phyloP scores from a whole-genome alignment of 2,113 vertebrate genomes.

The Seriola aureovittata region DNA sequence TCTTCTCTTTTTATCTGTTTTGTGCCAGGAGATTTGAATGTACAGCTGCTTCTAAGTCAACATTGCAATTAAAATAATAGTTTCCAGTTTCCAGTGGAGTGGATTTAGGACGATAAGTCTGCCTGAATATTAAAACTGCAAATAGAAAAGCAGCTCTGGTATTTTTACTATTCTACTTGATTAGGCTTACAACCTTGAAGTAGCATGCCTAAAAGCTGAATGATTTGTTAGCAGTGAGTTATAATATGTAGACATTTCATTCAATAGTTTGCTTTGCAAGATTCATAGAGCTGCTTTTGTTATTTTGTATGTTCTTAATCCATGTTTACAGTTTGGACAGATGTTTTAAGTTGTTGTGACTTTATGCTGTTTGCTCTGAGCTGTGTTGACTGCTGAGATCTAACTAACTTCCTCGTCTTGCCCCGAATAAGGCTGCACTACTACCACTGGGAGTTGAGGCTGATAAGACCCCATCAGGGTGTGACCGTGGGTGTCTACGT shows the following conservation, averaged over 20 bases:
- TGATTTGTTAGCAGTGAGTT: constrained; percentile 16
- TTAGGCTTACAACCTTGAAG: constrained; percentile 12
- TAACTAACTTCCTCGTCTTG: background rate
- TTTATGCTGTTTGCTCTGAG: background rate
- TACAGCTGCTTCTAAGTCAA: constrained; percentile 45
- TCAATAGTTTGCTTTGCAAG: background rate
- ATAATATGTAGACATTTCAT: background rate
- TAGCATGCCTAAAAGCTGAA: background rate
- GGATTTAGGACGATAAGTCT: constrained; percentile 27
- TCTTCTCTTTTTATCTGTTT: constrained; percentile 22
- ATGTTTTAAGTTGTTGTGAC: background rate
- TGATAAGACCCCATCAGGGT: no score
- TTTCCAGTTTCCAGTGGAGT: constrained; percentile 39
- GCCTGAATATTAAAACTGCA: constrained; percentile 56
- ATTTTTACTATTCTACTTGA: constrained; percentile 29
- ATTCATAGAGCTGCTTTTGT: background rate
- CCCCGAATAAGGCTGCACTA: background rate
- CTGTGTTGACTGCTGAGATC: background rate
- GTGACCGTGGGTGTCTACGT: no score
- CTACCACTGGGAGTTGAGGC: no score
- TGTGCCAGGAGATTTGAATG: constrained; percentile 50
- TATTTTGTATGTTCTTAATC: background rate
- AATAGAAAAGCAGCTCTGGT: constrained; percentile 5
- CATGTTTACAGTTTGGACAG: background rate
- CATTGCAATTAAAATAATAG: constrained; percentile 55